Percentiles rank a stretch among this genome's conserved stretches.
phyloP scores from a whole-genome alignment of 2,888 invertebrate species.

The Smittia aterrima region DNA sequence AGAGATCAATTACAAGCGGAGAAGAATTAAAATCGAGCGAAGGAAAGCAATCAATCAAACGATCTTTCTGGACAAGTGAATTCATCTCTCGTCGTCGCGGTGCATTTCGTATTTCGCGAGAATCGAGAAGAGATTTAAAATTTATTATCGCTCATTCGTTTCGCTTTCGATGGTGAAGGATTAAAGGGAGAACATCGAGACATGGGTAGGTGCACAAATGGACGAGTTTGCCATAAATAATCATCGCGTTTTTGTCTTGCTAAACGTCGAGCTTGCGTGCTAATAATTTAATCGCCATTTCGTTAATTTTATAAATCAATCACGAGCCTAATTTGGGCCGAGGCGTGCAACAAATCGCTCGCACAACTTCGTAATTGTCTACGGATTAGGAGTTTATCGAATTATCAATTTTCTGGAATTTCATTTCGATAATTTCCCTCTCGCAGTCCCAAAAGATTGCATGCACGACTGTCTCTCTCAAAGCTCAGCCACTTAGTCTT shows the following conservation, averaged over 20 bases:
- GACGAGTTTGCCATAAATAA: slow-evolving; percentile 1
- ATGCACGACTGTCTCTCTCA: neutral
- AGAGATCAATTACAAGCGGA: slow-evolving; percentile 36
- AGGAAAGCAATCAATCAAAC: slow-evolving; percentile 36
- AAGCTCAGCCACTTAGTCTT: slow-evolving; percentile 4
- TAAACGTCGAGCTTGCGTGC: slow-evolving; percentile 29
- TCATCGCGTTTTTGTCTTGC: neutral
- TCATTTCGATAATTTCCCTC: neutral
- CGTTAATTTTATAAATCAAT: slow-evolving; percentile 40
- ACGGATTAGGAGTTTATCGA: neutral
- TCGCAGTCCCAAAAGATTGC: neutral
- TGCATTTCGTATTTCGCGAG: slow-evolving; percentile 1
- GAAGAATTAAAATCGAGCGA: neutral
- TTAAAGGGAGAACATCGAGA: neutral
- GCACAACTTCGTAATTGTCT: slow-evolving; percentile 32
- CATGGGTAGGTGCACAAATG: slow-evolving; percentile 27
- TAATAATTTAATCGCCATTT: slow-evolving; percentile 33
- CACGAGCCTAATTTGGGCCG: neutral
- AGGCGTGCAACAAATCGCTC: neutral
- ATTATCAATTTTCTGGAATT: slow-evolving; percentile 20
- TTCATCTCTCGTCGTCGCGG: slow-evolving; percentile 2
- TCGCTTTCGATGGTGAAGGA: neutral
- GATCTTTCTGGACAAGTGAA: slow-evolving; percentile 26
- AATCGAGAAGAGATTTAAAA: slow-evolving; percentile 5
- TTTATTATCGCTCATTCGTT: neutral